A percentile compares a stretch with the other conserved stretches of the same genome.
phyloP scores from a whole-genome alignment of 1,140 invertebrate genomes.

The Luehdorfia chinensis region DNA sequence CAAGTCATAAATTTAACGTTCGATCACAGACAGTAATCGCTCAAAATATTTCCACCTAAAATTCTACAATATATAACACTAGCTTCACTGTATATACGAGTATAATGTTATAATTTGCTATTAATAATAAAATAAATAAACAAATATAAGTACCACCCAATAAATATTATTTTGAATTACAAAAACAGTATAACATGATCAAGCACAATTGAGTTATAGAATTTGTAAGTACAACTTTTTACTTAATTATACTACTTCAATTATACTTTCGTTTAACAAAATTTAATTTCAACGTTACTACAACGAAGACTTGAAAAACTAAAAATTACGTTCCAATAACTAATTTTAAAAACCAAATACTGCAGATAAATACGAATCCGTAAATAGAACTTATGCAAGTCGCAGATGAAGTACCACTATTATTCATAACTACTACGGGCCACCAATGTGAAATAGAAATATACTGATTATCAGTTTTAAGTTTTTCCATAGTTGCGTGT shows the following conservation, averaged over 20 bases:
- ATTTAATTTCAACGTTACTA: not conserved
- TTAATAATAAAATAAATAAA: conserved; percentile 15
- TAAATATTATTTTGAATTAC: conserved; percentile 31
- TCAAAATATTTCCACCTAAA: no score
- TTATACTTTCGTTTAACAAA: conserved; percentile 18
- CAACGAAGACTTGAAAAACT: not conserved
- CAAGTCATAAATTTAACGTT: no score
- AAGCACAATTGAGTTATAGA: not conserved
- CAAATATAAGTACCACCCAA: conserved; percentile 55
- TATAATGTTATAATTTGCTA: no score
- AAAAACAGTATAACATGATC: conserved; percentile 12
- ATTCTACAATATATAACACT: no score
- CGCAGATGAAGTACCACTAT: conserved; percentile 42
- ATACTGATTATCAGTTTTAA: conserved; percentile 34
- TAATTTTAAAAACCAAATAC: conserved; percentile 40
- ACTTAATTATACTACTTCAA: conserved; percentile 20
- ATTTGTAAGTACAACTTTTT: conserved; percentile 44
- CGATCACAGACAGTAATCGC: no score
- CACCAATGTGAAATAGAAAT: conserved; percentile 65
- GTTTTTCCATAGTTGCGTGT: conserved; percentile 48
- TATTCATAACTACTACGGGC: conserved; percentile 54
- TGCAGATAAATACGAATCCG: conserved; percentile 28
- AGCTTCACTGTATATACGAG: no score
- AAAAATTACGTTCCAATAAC: conserved; percentile 36
- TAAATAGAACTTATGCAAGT: conserved; percentile 19